Base-by-base conservation (phyloP, 2,888 invertebrate species). In the Pachymerium ferrugineum region DNA sequence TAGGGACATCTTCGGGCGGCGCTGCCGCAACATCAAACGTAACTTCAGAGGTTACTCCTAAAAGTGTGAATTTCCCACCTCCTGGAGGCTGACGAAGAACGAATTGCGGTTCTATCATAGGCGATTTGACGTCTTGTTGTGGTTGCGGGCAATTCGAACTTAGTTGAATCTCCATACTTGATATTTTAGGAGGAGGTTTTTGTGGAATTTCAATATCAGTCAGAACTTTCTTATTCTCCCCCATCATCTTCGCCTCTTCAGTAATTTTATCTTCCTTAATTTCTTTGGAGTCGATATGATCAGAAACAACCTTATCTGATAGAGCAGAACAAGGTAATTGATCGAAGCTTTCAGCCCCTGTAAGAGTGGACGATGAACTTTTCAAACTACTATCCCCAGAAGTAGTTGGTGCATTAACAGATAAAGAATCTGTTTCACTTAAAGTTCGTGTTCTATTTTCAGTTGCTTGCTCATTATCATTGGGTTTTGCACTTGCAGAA, bases 21-120 rank as follows among this genome's bases (percentile, higher is more conserved):
- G 54, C 70, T 12, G 71, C 31, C 1, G 67, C 73, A 12, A 75
- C 73, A 67, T 73, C 68, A 67, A 75, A 75, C 25, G 62, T 22
- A 4, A 75, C 75, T 38, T 75, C 75, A 16, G 75, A 75, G 35
- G 74, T 75, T 1, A 75, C 75, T 19, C 75, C 75, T 3, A 74
- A 25, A 1, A 75, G 47, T 12, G 70, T 74, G 29, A 75, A 74
- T 25, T 47, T 54, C 6, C 75, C 75, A 42, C 62, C 38, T n/a
- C 22, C 25, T 1, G 73, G 28, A 25, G 72, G 25, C 14, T 19
- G 30, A 8, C 25, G 19, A 0, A 73, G 19, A 3, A 28, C 31
- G n/a, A 62, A 62, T 30, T 38, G 72, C 1, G 72, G 47, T 67
- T 73, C 73, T 3, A 62, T 19, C 70, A 33, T 35, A 25, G 29